phyloP scores from a whole-genome alignment of 2,888 invertebrate species.

The Eupithecia centaureata region DNA sequence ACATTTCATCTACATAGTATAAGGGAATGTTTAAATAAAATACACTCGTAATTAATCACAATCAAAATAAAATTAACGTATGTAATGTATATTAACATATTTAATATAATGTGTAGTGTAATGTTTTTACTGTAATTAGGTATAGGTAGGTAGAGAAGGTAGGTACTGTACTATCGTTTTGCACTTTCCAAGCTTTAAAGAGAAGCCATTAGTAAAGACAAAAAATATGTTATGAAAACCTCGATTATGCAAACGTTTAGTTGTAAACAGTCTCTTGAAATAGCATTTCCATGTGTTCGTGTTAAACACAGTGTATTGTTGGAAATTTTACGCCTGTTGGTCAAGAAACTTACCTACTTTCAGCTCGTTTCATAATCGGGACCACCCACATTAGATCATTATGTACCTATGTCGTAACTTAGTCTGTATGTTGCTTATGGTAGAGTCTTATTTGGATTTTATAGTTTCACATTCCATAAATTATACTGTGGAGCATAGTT shows the following conservation, averaged over 20 bases:
- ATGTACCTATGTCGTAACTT: slow-evolving; percentile 25
- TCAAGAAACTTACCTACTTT: slow-evolving; percentile 27
- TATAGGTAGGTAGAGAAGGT: not conserved
- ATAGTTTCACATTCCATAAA: not conserved
- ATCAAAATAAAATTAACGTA: too few species aligned
- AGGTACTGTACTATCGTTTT: not conserved
- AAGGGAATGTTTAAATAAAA: too few species aligned
- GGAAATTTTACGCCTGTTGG: slow-evolving; percentile 29
- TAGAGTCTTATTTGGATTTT: not conserved
- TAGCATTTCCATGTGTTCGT: slow-evolving; percentile 23
- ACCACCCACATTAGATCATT: slow-evolving; percentile 22
- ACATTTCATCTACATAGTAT: too few species aligned
- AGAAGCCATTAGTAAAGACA: not conserved
- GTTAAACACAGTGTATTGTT: slow-evolving; percentile 22
- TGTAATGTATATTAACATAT: too few species aligned
- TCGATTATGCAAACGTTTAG: slow-evolving; percentile 21
- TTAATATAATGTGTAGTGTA: too few species aligned
- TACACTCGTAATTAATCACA: too few species aligned
- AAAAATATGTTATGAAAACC: slow-evolving; percentile 8
- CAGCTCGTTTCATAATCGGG: slow-evolving; percentile 25
- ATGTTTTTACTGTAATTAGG: not conserved
- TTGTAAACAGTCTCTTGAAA: slow-evolving; percentile 16
- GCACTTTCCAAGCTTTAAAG: not conserved
- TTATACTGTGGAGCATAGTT: not conserved
- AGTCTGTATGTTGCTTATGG: slow-evolving; percentile 19